Evolutionary conservation across 2,113 vertebrate species (phyloP).

Genomic region (Pterocles gutturalis): DNA sequence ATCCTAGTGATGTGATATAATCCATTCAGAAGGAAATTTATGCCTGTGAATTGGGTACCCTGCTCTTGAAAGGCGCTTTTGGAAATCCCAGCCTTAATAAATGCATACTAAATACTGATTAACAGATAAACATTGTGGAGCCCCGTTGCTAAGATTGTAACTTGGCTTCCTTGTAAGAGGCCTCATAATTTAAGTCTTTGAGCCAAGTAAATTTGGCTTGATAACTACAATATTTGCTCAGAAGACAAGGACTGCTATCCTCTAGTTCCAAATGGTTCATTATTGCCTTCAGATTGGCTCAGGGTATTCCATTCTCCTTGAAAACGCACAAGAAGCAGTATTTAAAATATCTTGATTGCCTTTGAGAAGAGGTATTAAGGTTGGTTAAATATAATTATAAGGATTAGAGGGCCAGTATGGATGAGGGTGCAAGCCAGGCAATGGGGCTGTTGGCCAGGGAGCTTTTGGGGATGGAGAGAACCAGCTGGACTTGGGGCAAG

Average conservation of each 20-base stretch:
- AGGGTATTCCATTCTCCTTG: neutral
- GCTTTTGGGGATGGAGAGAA: neutral
- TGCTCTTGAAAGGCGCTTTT: neutral
- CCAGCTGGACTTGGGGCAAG: neutral
- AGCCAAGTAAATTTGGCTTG: conserved; percentile 32
- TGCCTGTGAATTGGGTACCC: neutral
- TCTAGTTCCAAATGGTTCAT: neutral
- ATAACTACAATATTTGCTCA: neutral
- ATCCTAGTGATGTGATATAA: neutral
- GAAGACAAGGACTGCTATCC: neutral
- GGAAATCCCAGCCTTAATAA: neutral
- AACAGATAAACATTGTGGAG: neutral
- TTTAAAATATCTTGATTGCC: neutral
- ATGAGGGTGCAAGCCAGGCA: neutral
- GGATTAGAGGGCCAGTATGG: neutral
- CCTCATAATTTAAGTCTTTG: neutral
- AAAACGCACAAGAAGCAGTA: neutral
- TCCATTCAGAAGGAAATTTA: neutral
- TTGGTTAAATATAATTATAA: neutral
- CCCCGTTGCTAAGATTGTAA: neutral
- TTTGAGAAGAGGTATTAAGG: neutral
- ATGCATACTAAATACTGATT: neutral
- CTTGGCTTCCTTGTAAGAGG: neutral
- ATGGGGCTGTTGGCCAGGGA: neutral
- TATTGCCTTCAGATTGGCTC: neutral